Evolutionary conservation across 92 coral and sea anemone species (phyloP).

Genomic region (Scolanthus callimorphus): DNA sequence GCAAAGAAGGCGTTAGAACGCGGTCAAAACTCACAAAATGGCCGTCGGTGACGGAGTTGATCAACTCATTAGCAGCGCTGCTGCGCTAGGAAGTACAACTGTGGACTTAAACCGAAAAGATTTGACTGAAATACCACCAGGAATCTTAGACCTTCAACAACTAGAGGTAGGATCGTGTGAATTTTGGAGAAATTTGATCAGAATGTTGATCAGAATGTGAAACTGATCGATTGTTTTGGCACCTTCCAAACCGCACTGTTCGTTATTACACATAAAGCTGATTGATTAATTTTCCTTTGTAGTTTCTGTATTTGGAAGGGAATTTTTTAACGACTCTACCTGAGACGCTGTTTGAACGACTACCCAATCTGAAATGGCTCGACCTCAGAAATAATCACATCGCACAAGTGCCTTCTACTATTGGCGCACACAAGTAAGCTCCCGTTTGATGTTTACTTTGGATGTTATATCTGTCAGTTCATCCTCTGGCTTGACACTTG

Average conservation of each 20-base stretch:
- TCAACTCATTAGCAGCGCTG: conserved; percentile 84
- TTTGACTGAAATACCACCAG: conserved; percentile 76
- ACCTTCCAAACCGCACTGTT: too few species aligned
- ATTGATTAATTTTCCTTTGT: conserved; percentile 8
- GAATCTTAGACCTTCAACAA: conserved; percentile 69
- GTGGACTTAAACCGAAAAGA: conserved; percentile 79
- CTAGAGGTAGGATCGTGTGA: conserved; percentile 83
- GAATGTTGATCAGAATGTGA: too few species aligned
- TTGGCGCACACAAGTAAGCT: conserved; percentile 89
- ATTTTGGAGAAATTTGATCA: too few species aligned
- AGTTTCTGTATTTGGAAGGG: conserved; percentile 92
- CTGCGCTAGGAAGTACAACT: conserved; percentile 79
- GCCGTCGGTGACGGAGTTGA: conserved; percentile 84
- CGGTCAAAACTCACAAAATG: conserved; percentile 48
- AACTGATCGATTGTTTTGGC: too few species aligned
- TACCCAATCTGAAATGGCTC: conserved; percentile 90
- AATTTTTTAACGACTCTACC: conserved; percentile 73
- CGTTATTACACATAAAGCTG: too few species aligned
- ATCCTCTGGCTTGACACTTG: too few species aligned
- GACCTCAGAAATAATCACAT: conserved; percentile 89
- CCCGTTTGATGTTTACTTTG: too few species aligned
- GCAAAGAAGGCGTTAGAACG: not conserved
- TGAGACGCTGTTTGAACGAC: conserved; percentile 68
- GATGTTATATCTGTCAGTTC: too few species aligned
- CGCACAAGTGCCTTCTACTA: conserved; percentile 52